Conservation (phyloP, 2,797 vertebrate species). For the Crenichthys baileyi region DNA sequence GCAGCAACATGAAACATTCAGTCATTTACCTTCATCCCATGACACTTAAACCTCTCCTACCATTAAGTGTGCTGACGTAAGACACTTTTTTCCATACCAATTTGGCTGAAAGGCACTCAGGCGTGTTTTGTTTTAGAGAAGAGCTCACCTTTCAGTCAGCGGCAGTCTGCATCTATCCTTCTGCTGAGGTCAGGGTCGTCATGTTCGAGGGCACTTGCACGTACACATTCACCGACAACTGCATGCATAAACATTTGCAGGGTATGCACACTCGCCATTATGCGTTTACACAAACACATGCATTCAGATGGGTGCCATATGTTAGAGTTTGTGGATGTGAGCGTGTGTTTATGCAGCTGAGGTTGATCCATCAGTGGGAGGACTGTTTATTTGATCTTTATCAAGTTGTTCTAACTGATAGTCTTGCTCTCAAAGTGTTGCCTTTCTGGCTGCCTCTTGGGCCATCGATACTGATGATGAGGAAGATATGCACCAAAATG, state of each 20-base stretch:
- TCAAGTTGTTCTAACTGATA: slow-evolving; percentile 78
- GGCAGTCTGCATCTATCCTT: slow-evolving; percentile 52
- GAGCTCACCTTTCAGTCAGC: slow-evolving; percentile 51
- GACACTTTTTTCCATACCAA: slow-evolving; percentile 37
- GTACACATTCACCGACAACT: slow-evolving; percentile 12
- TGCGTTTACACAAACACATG: slow-evolving; percentile 57
- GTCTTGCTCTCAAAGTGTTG: slow-evolving; percentile 70
- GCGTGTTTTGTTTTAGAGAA: slow-evolving; percentile 52
- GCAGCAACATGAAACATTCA: slow-evolving; percentile 31
- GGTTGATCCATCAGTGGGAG: slow-evolving; percentile 62
- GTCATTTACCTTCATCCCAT: slow-evolving; percentile 37
- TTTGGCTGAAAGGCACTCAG: slow-evolving; percentile 48
- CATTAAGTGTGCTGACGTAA: slow-evolving; percentile 46
- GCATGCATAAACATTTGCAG: slow-evolving; percentile 26
- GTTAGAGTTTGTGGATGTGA: slow-evolving; percentile 58
- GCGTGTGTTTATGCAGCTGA: slow-evolving; percentile 77
- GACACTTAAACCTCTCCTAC: slow-evolving; percentile 41
- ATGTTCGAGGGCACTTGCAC: slow-evolving; percentile 16
- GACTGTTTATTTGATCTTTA: slow-evolving; percentile 80
- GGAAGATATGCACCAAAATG: slow-evolving; percentile 50
- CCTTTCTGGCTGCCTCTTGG: slow-evolving; percentile 61
- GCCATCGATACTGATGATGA: slow-evolving; percentile 67
- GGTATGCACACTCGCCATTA: slow-evolving; percentile 8
- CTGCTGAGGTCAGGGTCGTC: slow-evolving; percentile 52
- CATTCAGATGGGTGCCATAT: slow-evolving; percentile 61